These are phyloP conservation scores for Sciurus niger DNA, from an alignment of 2,113 vertebrate genomes.

Conservation along the genomic window DNA sequence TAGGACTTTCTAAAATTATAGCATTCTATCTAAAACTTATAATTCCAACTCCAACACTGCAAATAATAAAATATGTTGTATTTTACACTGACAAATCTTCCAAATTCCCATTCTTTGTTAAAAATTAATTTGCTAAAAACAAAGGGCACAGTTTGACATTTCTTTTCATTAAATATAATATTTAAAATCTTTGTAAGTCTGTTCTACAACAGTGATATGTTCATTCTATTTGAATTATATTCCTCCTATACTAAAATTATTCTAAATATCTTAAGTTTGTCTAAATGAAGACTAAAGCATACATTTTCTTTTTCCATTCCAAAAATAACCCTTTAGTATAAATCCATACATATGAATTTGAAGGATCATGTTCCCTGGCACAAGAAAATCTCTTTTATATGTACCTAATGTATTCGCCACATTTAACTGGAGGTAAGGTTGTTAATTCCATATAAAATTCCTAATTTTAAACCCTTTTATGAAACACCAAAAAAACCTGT, in stretches of 20 bases:
- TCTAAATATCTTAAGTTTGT: constrained; percentile 20
- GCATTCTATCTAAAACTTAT: neutral
- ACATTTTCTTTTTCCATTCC: constrained; percentile 36
- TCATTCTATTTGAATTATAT: constrained; percentile 36
- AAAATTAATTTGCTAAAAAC: constrained; percentile 44
- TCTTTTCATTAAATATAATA: constrained; percentile 45
- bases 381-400: neutral
- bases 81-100: constrained; percentile 4
- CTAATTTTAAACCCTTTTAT: neutral
- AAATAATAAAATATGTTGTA: neutral
- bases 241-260: constrained; percentile 7
- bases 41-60: neutral
- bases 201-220: neutral
- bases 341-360: constrained; percentile 10
- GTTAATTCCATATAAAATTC: neutral
- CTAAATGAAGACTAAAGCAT: constrained; percentile 42
- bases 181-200: constrained; percentile 51
- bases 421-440: neutral
- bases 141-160: constrained; percentile 28
- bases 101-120: constrained; percentile 30
- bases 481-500: neutral
- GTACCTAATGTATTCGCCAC: neutral
- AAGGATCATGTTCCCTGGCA: neutral
- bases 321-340: neutral
- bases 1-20: neutral